Conservation (phyloP, 2,113 vertebrate species). For the Entelurus aequoreus region DNA sequence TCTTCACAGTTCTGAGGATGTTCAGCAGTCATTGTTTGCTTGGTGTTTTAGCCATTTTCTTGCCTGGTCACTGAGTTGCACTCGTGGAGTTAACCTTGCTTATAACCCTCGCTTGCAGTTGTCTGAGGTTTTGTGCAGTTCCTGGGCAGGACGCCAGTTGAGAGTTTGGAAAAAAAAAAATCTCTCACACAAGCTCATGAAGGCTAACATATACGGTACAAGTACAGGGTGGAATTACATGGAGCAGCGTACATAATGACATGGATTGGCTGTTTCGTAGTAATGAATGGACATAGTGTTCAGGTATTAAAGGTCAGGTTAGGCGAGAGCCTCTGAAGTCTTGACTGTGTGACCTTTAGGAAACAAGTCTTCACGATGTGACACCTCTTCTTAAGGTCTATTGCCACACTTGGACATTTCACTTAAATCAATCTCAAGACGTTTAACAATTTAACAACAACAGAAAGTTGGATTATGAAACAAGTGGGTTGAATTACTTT, state of each 20-base stretch:
- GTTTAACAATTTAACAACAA: neutral
- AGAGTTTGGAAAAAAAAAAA: conserved; percentile 5
- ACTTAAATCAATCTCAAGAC: neutral
- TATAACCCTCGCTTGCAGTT: conserved; percentile 42
- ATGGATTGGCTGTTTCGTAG: conserved; percentile 33
- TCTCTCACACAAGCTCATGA: conserved; percentile 15
- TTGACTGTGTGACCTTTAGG: conserved; percentile 67
- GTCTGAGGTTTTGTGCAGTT: conserved; percentile 34
- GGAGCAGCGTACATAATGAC: conserved; percentile 5
- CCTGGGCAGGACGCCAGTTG: conserved; percentile 37
- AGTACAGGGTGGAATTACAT: conserved; percentile 11
- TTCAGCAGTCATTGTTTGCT: neutral
- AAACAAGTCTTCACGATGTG: conserved; percentile 35
- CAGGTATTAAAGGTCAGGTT: conserved; percentile 58
- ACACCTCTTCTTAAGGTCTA: conserved; percentile 19
- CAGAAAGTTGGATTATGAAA: neutral
- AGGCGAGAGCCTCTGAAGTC: conserved; percentile 33
- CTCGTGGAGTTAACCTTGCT: conserved; percentile 37
- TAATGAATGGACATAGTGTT: conserved; percentile 56
- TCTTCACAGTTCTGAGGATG: too few species aligned
- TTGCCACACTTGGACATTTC: conserved; percentile 22
- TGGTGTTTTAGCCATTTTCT: conserved; percentile 1
- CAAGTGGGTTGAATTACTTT: too few species aligned
- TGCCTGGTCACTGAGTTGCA: conserved; percentile 36
- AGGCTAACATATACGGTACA: conserved; percentile 5